phyloP scores from a whole-genome alignment of 2,888 invertebrate genomes.

The Julus scandinavius region DNA sequence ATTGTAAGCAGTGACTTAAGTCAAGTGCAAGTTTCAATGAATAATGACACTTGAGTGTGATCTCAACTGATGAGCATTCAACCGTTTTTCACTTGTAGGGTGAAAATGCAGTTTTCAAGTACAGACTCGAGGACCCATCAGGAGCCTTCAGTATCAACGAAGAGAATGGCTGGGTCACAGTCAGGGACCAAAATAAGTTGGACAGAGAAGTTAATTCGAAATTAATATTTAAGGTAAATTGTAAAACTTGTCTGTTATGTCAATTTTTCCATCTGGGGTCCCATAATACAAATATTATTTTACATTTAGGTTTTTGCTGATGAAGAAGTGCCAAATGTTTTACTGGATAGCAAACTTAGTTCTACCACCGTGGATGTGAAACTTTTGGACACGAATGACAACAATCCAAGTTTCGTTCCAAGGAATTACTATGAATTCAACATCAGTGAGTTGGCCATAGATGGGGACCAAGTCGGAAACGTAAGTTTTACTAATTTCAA shows the following conservation, averaged over 20 bases:
- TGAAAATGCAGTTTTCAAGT: slow-evolving; percentile 85
- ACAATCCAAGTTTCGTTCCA: slow-evolving; percentile 86
- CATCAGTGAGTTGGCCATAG: slow-evolving; percentile 75
- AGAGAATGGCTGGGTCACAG: slow-evolving; percentile 86
- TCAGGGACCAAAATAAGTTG: slow-evolving; percentile 77
- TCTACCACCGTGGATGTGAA: slow-evolving; percentile 83
- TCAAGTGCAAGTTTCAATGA: not conserved
- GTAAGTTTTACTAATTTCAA: slow-evolving; percentile 60
- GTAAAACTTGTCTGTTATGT: too few relatives aligned
- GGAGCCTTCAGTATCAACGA: slow-evolving; percentile 85
- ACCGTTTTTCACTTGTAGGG: slow-evolving; percentile 70
- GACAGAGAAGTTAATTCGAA: slow-evolving; percentile 82
- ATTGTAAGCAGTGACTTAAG: slow-evolving; percentile 67
- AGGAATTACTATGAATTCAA: slow-evolving; percentile 84
- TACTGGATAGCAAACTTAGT: slow-evolving; percentile 67
- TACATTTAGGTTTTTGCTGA: slow-evolving; percentile 74
- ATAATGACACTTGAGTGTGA: not conserved
- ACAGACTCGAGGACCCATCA: slow-evolving; percentile 78
- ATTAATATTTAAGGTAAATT: slow-evolving; percentile 72
- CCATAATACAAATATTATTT: too few relatives aligned
- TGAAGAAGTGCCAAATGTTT: slow-evolving; percentile 78
- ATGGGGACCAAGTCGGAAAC: slow-evolving; percentile 80
- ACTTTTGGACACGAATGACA: slow-evolving; percentile 89
- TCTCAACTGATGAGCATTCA: not conserved
- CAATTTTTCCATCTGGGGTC: too few relatives aligned